phyloP scores from a whole-genome alignment of 2,888 invertebrate genomes.

The Neocrepidodera transversa region DNA sequence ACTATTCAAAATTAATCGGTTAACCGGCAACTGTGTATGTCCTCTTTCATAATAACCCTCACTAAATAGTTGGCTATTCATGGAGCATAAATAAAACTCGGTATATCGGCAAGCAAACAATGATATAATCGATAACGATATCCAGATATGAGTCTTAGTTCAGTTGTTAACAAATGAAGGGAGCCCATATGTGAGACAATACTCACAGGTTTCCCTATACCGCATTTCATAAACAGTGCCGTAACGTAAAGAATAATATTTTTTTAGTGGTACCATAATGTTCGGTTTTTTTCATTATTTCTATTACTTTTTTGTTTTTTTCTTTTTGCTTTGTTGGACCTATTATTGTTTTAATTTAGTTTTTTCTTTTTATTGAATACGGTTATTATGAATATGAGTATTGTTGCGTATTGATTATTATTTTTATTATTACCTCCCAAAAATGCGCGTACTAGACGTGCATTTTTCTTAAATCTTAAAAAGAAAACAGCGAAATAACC shows the following conservation, averaged over 20 bases:
- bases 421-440: too few species aligned
- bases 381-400: too few species aligned
- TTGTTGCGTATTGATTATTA: too few species aligned
- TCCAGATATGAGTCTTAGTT: conserved; percentile 53
- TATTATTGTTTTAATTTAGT: too few species aligned
- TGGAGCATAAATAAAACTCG: conserved; percentile 37
- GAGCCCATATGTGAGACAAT: conserved; percentile 56
- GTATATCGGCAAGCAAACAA: conserved; percentile 46
- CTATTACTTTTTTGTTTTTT: too few species aligned
- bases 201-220: conserved; percentile 43
- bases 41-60: conserved; percentile 9
- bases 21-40: conserved; percentile 5
- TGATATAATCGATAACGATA: conserved; percentile 54
- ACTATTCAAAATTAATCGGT: background rate
- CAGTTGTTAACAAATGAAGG: conserved; percentile 56
- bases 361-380: too few species aligned
- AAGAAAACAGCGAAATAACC: too few species aligned
- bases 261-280: too few species aligned
- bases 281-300: too few species aligned
- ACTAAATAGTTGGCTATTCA: conserved; percentile 26
- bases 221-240: conserved; percentile 42
- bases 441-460: too few species aligned
- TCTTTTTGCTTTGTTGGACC: too few species aligned
- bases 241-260: conserved; percentile 5
- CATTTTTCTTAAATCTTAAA: too few species aligned